Conservation (phyloP, 2,113 vertebrate genomes). For the Mobula hypostoma region DNA sequence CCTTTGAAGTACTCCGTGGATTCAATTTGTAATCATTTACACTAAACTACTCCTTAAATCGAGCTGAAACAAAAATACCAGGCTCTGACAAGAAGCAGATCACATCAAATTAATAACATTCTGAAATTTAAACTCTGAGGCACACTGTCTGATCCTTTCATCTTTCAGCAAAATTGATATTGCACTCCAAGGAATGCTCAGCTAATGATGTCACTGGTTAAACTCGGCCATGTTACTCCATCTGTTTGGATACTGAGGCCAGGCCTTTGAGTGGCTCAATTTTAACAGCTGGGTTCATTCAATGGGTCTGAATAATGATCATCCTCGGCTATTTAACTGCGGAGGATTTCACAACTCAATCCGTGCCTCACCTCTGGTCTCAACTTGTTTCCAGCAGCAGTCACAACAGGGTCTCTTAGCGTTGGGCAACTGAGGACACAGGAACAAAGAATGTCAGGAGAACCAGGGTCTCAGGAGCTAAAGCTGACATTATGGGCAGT, state of each 20-base stretch:
- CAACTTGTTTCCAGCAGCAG: background rate
- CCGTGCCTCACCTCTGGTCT: too few relatives aligned
- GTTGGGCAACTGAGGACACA: background rate
- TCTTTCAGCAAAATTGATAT: background rate
- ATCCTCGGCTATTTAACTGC: background rate
- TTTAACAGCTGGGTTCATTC: background rate
- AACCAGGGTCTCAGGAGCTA: too few relatives aligned
- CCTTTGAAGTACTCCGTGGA: background rate
- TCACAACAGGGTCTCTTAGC: background rate
- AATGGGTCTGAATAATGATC: background rate
- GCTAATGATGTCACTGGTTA: background rate
- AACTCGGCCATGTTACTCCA: background rate
- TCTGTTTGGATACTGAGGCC: background rate
- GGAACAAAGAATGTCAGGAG: background rate
- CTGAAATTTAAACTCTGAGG: background rate
- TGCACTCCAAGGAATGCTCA: background rate
- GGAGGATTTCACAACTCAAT: too few relatives aligned
- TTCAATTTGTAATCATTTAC: constrained; percentile 11
- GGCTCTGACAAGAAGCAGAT: constrained; percentile 16
- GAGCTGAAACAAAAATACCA: background rate
- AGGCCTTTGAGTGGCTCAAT: too few relatives aligned
- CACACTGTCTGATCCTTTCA: constrained; percentile 20
- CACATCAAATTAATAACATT: constrained; percentile 8
- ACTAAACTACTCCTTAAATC: background rate
- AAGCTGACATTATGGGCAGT: background rate